phyloP scores from a whole-genome alignment of 2,888 invertebrate species.

The Elysia crispata region DNA sequence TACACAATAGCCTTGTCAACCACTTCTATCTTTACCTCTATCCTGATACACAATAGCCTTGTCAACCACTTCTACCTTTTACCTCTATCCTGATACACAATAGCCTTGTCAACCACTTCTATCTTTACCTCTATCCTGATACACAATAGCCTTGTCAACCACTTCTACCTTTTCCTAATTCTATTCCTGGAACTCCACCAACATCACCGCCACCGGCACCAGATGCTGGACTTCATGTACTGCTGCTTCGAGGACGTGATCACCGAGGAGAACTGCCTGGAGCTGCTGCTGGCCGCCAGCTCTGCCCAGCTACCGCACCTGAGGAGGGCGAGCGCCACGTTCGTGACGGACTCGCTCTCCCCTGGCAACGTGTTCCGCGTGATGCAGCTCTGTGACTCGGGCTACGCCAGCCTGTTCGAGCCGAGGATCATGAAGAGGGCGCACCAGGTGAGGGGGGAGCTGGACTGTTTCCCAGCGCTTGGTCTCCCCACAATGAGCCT shows the following conservation, averaged over 20 bases:
- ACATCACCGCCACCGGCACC: no score
- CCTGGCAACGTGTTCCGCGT: conserved; percentile 45
- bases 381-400: conserved; percentile 43
- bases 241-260: conserved; percentile 47
- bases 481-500: no score
- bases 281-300: conserved; percentile 43
- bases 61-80: no score
- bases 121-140: no score
- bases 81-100: no score
- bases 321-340: conserved; percentile 26
- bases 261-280: conserved; percentile 41
- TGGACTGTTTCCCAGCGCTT: no score
- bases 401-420: conserved; percentile 39
- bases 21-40: no score
- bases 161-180: neutral
- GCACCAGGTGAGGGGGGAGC: conserved; percentile 42
- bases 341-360: conserved; percentile 38
- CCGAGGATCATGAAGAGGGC: conserved; percentile 24
- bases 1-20: no score
- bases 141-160: no score
- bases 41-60: no score
- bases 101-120: no score
- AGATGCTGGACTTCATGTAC: conserved; percentile 49
- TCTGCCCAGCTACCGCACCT: conserved; percentile 39
- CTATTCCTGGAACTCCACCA: no score